Conservation (phyloP, 37 sponge, comb jelly and placozoan species). For the Axinella damicornis region DNA sequence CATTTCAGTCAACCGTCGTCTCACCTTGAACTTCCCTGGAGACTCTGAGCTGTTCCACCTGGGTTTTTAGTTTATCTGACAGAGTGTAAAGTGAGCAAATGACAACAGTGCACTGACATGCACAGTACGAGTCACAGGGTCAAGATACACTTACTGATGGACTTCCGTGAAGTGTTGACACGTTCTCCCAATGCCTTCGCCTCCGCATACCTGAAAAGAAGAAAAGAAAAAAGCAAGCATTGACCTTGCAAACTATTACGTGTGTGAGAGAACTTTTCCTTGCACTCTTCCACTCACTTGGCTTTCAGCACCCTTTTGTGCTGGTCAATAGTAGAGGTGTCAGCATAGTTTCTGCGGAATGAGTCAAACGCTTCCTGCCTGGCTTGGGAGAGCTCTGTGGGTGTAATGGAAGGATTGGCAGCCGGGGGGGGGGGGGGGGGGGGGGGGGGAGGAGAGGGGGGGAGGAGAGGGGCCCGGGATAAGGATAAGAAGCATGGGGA, state of each 20-base stretch:
- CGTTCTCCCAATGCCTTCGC: slow-evolving; percentile 93
- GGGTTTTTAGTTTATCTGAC: slow-evolving; percentile 80
- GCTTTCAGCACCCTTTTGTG: slow-evolving; percentile 85
- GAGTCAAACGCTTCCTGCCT: slow-evolving; percentile 97
- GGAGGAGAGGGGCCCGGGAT: not conserved
- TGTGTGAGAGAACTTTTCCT: not conserved
- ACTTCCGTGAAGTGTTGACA: slow-evolving; percentile 78
- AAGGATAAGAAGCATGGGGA: no score
- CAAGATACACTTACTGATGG: slow-evolving; percentile 81
- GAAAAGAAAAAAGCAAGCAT: not conserved
- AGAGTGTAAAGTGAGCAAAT: not conserved
- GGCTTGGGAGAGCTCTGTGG: slow-evolving; percentile 55
- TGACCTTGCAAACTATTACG: not conserved
- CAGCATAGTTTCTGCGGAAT: slow-evolving; percentile 80
- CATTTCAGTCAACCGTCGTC: not conserved
- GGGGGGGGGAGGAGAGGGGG: not conserved
- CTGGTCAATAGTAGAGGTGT: slow-evolving; percentile 70
- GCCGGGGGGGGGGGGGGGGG: not conserved
- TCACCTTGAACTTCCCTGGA: slow-evolving; percentile 64
- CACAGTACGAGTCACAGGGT: not conserved
- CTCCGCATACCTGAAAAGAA: slow-evolving; percentile 74
- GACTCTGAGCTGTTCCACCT: slow-evolving; percentile 74
- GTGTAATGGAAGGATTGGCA: not conserved
- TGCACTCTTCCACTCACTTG: no score
- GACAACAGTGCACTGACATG: not conserved